Conservation (phyloP, 2,797 vertebrate species). For the Sebastolobus alascanus region DNA sequence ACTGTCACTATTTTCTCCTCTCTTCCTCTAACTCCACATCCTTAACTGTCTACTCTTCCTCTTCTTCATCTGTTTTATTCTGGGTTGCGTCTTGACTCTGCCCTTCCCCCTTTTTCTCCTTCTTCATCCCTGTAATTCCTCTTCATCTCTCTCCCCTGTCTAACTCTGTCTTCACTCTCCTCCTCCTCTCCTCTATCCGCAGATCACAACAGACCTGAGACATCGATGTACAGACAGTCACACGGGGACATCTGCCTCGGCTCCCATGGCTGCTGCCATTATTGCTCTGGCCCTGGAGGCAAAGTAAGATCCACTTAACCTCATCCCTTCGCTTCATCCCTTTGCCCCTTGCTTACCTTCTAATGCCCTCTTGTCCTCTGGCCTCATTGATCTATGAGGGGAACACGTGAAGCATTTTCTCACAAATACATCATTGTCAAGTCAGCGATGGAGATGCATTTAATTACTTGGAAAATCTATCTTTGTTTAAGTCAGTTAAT, state of each 20-base stretch:
- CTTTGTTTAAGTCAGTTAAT: conserved; percentile 12
- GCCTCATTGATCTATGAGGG: conserved; percentile 30
- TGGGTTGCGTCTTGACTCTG: not conserved
- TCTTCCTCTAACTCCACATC: conserved; percentile 2
- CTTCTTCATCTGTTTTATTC: not conserved
- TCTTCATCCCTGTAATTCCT: conserved; percentile 6
- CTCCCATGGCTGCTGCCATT: conserved; percentile 98
- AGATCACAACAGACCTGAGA: conserved; percentile 98
- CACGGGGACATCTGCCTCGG: conserved; percentile 97
- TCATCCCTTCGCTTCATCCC: conserved; percentile 64
- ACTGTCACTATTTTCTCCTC: not conserved
- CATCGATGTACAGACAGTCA: conserved; percentile 99
- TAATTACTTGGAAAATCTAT: not conserved
- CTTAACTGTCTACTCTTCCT: not conserved
- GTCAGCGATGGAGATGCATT: conserved; percentile 4
- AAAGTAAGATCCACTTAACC: conserved; percentile 92
- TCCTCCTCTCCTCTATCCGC: conserved; percentile 36
- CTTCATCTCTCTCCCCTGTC: not conserved
- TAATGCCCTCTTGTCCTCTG: conserved; percentile 53
- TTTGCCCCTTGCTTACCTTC: conserved; percentile 49
- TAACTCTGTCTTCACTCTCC: conserved; percentile 3
- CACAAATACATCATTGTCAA: conserved; percentile 10
- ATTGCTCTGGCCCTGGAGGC: conserved; percentile 97
- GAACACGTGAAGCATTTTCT: conserved; percentile 47
- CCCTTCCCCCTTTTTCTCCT: not conserved